These are phyloP conservation scores for Agrotis clavis DNA, from an alignment of 2,888 invertebrate species.

Conservation along the genomic window DNA sequence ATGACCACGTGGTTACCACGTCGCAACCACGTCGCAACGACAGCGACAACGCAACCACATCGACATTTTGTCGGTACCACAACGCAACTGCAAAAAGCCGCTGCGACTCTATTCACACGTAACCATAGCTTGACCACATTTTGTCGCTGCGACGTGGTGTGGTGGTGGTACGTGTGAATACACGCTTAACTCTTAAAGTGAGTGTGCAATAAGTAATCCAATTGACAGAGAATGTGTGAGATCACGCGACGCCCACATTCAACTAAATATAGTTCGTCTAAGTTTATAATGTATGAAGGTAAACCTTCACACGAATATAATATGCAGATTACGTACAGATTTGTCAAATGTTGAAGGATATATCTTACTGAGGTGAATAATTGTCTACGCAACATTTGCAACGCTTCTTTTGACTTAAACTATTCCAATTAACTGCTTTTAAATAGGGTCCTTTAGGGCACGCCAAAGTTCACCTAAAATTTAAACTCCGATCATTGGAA, in stretches of 20 bases:
- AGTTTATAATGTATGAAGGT: conserved; percentile 19
- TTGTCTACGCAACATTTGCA: neutral
- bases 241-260: conserved; percentile 39
- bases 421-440: neutral
- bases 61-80: no score
- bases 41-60: no score
- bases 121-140: no score
- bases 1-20: no score
- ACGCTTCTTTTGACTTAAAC: neutral
- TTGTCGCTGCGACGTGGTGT: no score
- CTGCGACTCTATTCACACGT: no score
- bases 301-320: conserved; percentile 30
- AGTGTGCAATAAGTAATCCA: conserved; percentile 50
- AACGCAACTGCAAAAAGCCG: no score
- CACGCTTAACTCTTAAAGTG: conserved; percentile 30
- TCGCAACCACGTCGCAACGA: no score
- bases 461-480: no score
- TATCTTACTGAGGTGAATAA: neutral
- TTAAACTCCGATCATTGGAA: no score
- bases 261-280: conserved; percentile 25
- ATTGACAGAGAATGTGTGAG: conserved; percentile 50
- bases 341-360: conserved; percentile 19
- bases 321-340: conserved; percentile 24
- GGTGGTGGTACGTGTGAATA: no score
- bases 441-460: no score